Conservation (phyloP, 2,888 invertebrate genomes). For the Phyllotreta cruciferae region DNA sequence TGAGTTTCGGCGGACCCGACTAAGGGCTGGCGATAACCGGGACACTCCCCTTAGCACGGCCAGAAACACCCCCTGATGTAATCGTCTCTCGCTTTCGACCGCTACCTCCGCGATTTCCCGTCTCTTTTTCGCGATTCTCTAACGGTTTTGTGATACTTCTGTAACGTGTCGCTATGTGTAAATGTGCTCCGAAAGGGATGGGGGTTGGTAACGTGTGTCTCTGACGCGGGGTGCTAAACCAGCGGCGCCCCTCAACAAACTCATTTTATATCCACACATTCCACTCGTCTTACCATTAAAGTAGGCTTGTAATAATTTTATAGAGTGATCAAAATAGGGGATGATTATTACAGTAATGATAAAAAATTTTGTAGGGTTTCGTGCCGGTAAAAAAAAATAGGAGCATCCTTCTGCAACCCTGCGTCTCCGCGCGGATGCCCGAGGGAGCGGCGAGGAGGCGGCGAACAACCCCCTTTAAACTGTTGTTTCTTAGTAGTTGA, state of each 20-base stretch:
- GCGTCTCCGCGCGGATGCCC: neutral
- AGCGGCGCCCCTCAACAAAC: conserved; percentile 1
- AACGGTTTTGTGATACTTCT: conserved; percentile 47
- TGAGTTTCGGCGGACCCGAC: conserved; percentile 45
- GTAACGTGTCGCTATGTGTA: conserved; percentile 41
- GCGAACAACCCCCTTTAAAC: conserved; percentile 42
- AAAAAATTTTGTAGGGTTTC: too few species aligned
- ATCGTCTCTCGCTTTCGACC: conserved; percentile 47
- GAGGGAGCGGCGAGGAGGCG: conserved; percentile 14
- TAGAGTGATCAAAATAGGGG: too few species aligned
- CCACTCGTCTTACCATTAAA: too few species aligned
- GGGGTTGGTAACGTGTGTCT: conserved; percentile 22
- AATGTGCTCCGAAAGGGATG: conserved; percentile 22
- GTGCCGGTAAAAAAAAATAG: too few species aligned
- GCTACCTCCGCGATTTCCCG: conserved; percentile 32
- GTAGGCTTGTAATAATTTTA: too few species aligned
- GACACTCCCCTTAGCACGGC: conserved; percentile 56
- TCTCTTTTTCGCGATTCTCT: conserved; percentile 47
- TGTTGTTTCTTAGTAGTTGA: conserved; percentile 48
- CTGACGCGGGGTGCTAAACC: conserved; percentile 6
- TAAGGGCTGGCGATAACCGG: conserved; percentile 56
- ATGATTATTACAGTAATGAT: too few species aligned
- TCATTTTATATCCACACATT: too few species aligned
- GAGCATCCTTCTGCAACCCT: neutral
- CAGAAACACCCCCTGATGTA: conserved; percentile 56